Evolutionary conservation across 2,797 vertebrate species (phyloP).

Genomic region (Enteromius paludinosus): DNA sequence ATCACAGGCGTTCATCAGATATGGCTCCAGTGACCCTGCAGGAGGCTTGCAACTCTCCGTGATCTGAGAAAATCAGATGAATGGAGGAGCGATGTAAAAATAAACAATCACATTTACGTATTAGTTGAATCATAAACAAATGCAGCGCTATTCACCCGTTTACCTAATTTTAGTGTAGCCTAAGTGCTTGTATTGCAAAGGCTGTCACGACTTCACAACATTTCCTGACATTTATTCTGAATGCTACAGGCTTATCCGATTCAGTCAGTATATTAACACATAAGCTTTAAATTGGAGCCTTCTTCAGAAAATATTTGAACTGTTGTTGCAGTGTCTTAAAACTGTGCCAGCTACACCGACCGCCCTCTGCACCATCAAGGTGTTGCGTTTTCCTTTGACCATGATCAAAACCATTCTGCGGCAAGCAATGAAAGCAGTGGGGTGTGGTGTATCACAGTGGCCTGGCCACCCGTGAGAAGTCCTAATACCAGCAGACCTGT

Average conservation of each 20-base stretch:
- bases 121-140: neutral
- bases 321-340: constrained; percentile 19
- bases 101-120: neutral
- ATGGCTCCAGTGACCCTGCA: neutral
- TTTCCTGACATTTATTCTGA: neutral
- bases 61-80: neutral
- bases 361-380: constrained; percentile 49
- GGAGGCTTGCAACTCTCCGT: neutral
- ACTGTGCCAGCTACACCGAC: constrained; percentile 9
- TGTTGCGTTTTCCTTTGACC: constrained; percentile 50
- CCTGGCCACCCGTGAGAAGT: constrained; percentile 64
- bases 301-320: neutral
- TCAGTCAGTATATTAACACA: neutral
- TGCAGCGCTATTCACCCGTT: neutral
- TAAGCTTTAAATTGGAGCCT: neutral
- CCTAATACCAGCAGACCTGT: constrained; percentile 49
- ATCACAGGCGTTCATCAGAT: neutral
- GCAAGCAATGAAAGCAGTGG: constrained; percentile 61
- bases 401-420: constrained; percentile 65
- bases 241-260: neutral
- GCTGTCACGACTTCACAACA: neutral
- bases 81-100: neutral
- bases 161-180: neutral
- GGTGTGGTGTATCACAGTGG: constrained; percentile 57
- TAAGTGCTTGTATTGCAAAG: neutral